Evolutionary conservation across 2,888 invertebrate genomes (phyloP).

Genomic region (Ligdia adustata): DNA sequence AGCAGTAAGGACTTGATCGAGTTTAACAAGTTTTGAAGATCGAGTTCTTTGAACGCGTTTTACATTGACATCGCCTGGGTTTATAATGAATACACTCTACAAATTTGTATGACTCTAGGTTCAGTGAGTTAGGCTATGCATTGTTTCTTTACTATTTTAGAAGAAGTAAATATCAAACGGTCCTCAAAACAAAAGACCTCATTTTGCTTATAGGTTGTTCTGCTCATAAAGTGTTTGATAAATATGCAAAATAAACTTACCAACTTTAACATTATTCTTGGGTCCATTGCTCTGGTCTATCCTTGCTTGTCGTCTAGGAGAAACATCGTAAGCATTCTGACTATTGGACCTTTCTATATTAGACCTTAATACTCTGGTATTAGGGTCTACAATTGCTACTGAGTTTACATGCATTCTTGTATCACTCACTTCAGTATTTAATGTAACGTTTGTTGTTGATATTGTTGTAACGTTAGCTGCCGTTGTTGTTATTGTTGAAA

Average conservation of each 20-base stretch:
- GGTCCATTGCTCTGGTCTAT: slow-evolving; percentile 57
- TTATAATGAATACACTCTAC: too few species aligned
- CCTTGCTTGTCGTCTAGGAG: slow-evolving; percentile 54
- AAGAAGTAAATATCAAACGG: too few species aligned
- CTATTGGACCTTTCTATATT: slow-evolving; percentile 68
- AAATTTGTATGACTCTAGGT: too few species aligned
- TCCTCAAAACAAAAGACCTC: too few species aligned
- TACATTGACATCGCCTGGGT: too few species aligned
- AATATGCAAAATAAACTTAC: too few species aligned
- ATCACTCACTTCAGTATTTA: slow-evolving; percentile 17
- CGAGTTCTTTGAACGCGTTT: too few species aligned
- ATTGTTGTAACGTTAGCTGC: background rate
- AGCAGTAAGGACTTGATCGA: too few species aligned
- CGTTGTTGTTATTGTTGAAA: background rate
- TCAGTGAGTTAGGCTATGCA: too few species aligned
- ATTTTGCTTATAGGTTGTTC: background rate
- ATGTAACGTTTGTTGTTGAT: slow-evolving; percentile 3
- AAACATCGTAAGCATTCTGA: slow-evolving; percentile 64
- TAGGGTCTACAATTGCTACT: slow-evolving; percentile 37
- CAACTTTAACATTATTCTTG: slow-evolving; percentile 59
- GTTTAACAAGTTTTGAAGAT: too few species aligned
- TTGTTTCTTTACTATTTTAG: too few species aligned
- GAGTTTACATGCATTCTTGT: slow-evolving; percentile 21
- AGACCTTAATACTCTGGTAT: slow-evolving; percentile 41
- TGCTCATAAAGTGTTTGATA: background rate